Percentiles rank a stretch among this genome's conserved stretches.
Conservation (phyloP, 1,140 invertebrate species). For the Ceratina calcarata region DNA sequence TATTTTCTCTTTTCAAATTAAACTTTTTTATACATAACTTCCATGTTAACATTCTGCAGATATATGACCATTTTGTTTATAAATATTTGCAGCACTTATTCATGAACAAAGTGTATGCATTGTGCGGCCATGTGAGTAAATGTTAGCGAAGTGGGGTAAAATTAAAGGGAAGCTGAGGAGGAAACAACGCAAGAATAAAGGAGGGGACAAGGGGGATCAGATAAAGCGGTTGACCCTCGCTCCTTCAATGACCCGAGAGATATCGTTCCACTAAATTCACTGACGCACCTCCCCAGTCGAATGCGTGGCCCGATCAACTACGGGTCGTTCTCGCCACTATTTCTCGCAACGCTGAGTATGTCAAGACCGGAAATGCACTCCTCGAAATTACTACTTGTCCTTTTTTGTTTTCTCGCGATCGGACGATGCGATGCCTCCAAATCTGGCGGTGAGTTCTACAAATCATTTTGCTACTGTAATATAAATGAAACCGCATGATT, state of each 20-base stretch:
- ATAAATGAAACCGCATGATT: neutral
- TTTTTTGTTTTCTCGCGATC: neutral
- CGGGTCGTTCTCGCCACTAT: neutral
- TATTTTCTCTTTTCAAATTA: neutral
- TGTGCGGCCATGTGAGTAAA: neutral
- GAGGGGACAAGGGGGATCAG: slow-evolving; percentile 36
- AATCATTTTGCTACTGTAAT: neutral
- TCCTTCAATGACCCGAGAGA: slow-evolving; percentile 60
- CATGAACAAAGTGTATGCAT: neutral
- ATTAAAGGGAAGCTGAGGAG: slow-evolving; percentile 44
- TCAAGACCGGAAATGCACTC: slow-evolving; percentile 23
- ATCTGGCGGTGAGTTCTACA: slow-evolving; percentile 13
- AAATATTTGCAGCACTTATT: neutral
- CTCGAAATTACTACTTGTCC: neutral
- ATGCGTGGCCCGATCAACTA: slow-evolving; percentile 36
- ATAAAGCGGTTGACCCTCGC: slow-evolving; percentile 65
- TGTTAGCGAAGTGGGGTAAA: neutral
- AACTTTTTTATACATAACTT: neutral
- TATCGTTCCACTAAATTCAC: slow-evolving; percentile 61
- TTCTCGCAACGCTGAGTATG: neutral
- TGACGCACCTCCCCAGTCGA: slow-evolving; percentile 50
- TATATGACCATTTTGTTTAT: neutral
- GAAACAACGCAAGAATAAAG: slow-evolving; percentile 38
- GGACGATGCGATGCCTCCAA: neutral
- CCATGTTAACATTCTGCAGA: neutral